These are phyloP conservation scores for Apotomis turbidana DNA, from an alignment of 2,888 invertebrate genomes.

Conservation along the genomic window DNA sequence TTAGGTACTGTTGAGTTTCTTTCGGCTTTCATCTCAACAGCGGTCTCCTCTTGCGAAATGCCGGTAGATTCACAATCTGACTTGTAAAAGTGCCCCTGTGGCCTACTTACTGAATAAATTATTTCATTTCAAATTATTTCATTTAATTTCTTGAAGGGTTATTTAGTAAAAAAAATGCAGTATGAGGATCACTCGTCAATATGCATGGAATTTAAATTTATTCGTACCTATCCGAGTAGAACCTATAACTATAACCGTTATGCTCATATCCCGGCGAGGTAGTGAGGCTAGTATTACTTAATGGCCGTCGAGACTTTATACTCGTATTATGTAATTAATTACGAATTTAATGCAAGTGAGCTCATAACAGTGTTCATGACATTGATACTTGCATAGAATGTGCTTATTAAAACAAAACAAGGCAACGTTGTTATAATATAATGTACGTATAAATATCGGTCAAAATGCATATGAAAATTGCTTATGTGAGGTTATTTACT, in stretches of 20 bases:
- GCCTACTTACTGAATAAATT: too few relatives aligned
- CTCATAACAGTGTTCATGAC: constrained; percentile 33
- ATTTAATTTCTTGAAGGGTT: too few relatives aligned
- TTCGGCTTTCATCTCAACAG: too few relatives aligned
- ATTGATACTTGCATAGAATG: constrained; percentile 32
- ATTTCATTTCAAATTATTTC: too few relatives aligned
- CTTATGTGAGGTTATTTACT: constrained; percentile 62
- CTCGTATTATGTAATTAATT: constrained; percentile 15
- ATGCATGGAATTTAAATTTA: background rate
- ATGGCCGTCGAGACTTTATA: background rate
- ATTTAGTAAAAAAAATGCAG: too few relatives aligned
- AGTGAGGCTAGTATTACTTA: constrained; percentile 5
- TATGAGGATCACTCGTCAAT: background rate
- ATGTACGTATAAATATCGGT: background rate
- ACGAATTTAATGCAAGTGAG: constrained; percentile 22
- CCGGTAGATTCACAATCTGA: too few relatives aligned
- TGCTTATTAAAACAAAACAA: constrained; percentile 19
- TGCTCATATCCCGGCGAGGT: background rate
- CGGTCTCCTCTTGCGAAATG: too few relatives aligned
- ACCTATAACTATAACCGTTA: background rate
- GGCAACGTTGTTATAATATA: background rate
- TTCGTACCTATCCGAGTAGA: background rate
- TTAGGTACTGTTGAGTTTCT: too few relatives aligned
- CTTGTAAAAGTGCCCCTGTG: too few relatives aligned
- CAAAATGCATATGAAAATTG: constrained; percentile 12